These are phyloP conservation scores for Agrilus biguttatus DNA, from an alignment of 2,888 invertebrate genomes.

Conservation along the genomic window DNA sequence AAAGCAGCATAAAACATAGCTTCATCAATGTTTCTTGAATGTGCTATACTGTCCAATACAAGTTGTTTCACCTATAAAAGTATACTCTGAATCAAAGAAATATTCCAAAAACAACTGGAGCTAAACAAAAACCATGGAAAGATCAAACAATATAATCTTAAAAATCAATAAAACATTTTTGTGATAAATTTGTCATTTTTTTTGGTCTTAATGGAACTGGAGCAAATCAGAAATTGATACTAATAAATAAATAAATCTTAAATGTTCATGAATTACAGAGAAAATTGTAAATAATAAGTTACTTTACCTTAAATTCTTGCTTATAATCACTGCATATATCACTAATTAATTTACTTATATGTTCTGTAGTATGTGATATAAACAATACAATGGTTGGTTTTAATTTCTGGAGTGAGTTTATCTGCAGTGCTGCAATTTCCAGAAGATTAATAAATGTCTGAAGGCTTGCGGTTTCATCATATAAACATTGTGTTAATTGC, in stretches of 20 bases:
- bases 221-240: too few relatives aligned
- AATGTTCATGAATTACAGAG: too few relatives aligned
- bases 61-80: slow-evolving; percentile 22
- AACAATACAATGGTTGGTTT: slow-evolving; percentile 22
- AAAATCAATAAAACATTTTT: too few relatives aligned
- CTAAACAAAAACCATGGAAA: too few relatives aligned
- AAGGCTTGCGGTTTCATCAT: slow-evolving; percentile 4
- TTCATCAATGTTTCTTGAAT: slow-evolving; percentile 25
- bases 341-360: slow-evolving; percentile 17
- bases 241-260: too few relatives aligned
- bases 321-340: slow-evolving; percentile 24
- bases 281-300: not conserved
- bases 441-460: slow-evolving; percentile 10
- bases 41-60: slow-evolving; percentile 32
- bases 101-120: too few relatives aligned
- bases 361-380: slow-evolving; percentile 16
- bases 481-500: slow-evolving; percentile 15
- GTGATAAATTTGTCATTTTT: too few relatives aligned
- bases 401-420: slow-evolving; percentile 22
- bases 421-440: slow-evolving; percentile 18
- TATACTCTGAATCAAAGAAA: not conserved
- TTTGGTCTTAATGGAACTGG: too few relatives aligned
- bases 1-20: slow-evolving; percentile 32
- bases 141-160: too few relatives aligned
- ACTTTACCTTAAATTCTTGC: slow-evolving; percentile 27